These are phyloP conservation scores for Tympanuchus pallidicinctus DNA, from an alignment of 2,113 vertebrate genomes.

Conservation along the genomic window DNA sequence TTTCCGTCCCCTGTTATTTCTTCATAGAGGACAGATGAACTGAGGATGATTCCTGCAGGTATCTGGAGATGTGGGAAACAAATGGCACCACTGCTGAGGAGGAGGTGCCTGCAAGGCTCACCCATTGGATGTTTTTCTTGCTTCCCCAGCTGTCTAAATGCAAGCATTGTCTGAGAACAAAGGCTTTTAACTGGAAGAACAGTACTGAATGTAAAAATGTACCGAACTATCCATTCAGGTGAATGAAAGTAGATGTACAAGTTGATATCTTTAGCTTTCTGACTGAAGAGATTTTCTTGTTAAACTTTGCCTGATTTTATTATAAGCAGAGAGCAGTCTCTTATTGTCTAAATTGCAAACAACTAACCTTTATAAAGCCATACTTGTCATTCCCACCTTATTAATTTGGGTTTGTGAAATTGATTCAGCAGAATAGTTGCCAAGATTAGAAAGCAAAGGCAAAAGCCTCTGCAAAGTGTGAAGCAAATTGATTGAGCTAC, in stretches of 20 bases:
- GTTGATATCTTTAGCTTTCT: not conserved
- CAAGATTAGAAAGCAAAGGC: conserved; percentile 14
- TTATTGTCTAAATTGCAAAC: not conserved
- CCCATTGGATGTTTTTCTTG: not conserved
- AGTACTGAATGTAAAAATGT: not conserved
- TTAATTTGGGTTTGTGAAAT: conserved; percentile 25
- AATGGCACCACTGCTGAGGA: not conserved
- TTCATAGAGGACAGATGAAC: not conserved
- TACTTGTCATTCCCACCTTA: conserved; percentile 18
- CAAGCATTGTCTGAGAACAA: not conserved
- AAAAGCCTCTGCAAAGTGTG: not conserved
- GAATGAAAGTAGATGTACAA: not conserved
- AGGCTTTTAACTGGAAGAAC: not conserved
- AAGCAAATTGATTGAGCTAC: conserved; percentile 45
- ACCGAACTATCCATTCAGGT: not conserved
- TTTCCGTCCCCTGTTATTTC: not conserved
- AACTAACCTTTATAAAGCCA: conserved; percentile 30
- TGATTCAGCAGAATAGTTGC: conserved; percentile 39
- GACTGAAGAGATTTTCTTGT: not conserved
- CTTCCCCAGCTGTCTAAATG: not conserved
- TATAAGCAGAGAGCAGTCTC: not conserved
- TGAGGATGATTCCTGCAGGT: not conserved
- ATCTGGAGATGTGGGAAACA: not conserved
- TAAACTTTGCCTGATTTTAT: not conserved
- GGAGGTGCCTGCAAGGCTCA: not conserved